These are phyloP conservation scores for Spea bombifrons DNA, from an alignment of 2,113 vertebrate species.

Conservation along the genomic window DNA sequence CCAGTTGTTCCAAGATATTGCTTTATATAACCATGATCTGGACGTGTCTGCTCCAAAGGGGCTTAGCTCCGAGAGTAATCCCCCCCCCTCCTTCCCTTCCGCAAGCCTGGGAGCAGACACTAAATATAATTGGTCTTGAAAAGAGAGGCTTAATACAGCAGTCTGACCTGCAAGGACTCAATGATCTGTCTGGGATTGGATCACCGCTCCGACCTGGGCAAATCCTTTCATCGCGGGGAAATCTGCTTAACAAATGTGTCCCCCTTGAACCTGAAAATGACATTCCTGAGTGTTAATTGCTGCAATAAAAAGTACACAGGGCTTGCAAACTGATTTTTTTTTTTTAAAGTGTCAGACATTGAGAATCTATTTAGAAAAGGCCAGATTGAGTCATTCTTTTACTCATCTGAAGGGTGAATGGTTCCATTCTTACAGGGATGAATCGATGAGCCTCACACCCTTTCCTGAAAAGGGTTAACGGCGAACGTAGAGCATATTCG, in stretches of 20 bases:
- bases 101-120: slow-evolving; percentile 13
- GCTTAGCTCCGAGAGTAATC: slow-evolving; percentile 20
- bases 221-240: slow-evolving; percentile 58
- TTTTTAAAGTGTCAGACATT: background rate
- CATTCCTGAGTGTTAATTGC: slow-evolving; percentile 43
- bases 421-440: background rate
- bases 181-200: slow-evolving; percentile 55
- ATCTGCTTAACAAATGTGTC: slow-evolving; percentile 59
- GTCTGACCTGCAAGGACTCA: slow-evolving; percentile 55
- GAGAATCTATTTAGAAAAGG: background rate
- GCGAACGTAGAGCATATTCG: no score
- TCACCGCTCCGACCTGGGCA: slow-evolving; percentile 57
- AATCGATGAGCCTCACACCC: no score
- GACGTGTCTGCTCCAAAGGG: slow-evolving; percentile 14
- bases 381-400: background rate
- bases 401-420: background rate
- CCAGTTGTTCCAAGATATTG: slow-evolving; percentile 16
- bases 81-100: background rate
- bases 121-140: slow-evolving; percentile 42
- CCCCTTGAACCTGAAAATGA: slow-evolving; percentile 58
- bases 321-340: slow-evolving; percentile 5
- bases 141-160: slow-evolving; percentile 38
- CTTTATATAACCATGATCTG: background rate
- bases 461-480: no score
- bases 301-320: background rate